phyloP scores from a whole-genome alignment of 2,888 invertebrate species.

The Pandemis cinnamomeana region DNA sequence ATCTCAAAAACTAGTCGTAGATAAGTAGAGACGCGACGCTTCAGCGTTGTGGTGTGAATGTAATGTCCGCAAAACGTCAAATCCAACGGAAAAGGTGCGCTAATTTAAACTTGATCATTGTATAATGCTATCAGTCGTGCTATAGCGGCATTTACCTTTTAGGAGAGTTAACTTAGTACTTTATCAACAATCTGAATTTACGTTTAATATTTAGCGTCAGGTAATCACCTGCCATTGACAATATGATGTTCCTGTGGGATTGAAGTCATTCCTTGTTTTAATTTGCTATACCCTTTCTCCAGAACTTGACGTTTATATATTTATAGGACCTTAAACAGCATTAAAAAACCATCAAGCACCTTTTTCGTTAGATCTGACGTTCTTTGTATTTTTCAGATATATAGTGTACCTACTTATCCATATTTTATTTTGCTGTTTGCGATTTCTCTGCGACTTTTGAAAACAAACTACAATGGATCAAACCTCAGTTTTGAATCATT shows the following conservation, averaged over 20 bases:
- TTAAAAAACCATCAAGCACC: neutral
- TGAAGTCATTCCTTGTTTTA: too few species aligned
- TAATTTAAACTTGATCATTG: neutral
- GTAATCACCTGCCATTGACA: too few species aligned
- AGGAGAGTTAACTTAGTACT: neutral
- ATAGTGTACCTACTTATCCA: neutral
- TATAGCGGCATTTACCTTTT: neutral
- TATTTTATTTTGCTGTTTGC: neutral
- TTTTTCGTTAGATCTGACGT: neutral
- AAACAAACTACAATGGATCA: too few species aligned
- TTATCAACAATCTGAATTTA: neutral
- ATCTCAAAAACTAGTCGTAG: slow-evolving; percentile 54
- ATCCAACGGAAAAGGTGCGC: neutral
- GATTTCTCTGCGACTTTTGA: neutral
- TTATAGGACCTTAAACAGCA: too few species aligned
- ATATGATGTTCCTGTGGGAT: too few species aligned
- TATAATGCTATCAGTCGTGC: neutral
- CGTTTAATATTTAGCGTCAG: too few species aligned
- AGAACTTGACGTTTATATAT: too few species aligned
- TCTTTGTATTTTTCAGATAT: neutral
- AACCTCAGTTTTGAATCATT: too few species aligned
- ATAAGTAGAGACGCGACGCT: neutral
- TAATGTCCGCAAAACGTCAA: neutral
- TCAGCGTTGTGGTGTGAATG: neutral
- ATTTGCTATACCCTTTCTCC: too few species aligned